These are phyloP conservation scores for Carcina quercana DNA, from an alignment of 2,888 invertebrate species.

Conservation along the genomic window DNA sequence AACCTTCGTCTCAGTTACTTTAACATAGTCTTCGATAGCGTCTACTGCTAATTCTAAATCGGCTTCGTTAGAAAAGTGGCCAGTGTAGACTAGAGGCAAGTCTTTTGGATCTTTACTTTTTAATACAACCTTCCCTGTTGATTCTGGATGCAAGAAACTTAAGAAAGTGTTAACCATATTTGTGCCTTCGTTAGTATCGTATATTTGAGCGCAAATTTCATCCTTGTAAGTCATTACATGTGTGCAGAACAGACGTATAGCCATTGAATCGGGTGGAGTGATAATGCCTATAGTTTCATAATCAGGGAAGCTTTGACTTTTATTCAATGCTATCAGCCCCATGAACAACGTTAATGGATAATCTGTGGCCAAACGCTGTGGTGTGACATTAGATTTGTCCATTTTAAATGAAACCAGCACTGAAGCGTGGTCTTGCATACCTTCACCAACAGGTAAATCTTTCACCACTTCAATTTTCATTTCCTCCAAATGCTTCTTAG, in stretches of 20 bases:
- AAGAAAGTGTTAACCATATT: background rate
- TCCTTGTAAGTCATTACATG: background rate
- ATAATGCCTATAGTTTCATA: background rate
- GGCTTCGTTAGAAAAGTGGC: background rate
- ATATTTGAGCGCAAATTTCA: background rate
- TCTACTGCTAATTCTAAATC: background rate
- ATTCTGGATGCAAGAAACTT: background rate
- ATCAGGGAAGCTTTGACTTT: background rate
- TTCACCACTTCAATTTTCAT: conserved; percentile 40
- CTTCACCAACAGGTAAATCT: conserved; percentile 59
- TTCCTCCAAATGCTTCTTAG: conserved; percentile 37
- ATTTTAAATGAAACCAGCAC: conserved; percentile 30
- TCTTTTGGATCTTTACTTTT: background rate
- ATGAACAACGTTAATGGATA: background rate
- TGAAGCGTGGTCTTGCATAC: conserved; percentile 67
- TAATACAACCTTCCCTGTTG: background rate
- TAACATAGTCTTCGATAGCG: background rate
- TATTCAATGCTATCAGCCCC: background rate
- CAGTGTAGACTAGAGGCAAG: background rate
- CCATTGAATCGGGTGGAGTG: background rate
- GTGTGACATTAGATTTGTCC: conserved; percentile 10
- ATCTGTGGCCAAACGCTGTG: background rate
- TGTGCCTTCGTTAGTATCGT: background rate
- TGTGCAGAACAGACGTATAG: background rate
- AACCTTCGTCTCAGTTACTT: background rate